Evolutionary conservation across 2,797 vertebrate genomes (phyloP).

Genomic region (Chelidonichthys spinosus): DNA sequence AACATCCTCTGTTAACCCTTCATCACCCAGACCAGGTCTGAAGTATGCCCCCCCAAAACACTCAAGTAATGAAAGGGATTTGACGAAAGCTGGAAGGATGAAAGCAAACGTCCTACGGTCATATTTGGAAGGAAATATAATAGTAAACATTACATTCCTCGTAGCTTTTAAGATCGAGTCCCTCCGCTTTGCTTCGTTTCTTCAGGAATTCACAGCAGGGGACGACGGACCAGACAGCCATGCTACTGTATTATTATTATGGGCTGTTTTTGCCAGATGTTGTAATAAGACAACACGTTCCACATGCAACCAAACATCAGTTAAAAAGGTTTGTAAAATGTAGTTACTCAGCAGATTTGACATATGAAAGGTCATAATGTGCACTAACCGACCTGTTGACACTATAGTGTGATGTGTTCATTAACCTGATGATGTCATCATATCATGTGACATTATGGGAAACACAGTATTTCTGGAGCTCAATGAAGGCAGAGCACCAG

Average conservation of each 20-base stretch:
- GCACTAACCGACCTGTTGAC: too few relatives aligned
- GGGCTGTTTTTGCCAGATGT: background rate
- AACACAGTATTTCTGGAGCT: too few relatives aligned
- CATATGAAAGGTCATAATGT: too few relatives aligned
- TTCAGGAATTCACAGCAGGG: conserved; percentile 63
- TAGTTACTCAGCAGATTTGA: background rate
- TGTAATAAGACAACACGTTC: background rate
- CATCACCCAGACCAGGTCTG: conserved; percentile 44
- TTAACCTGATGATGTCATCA: too few relatives aligned
- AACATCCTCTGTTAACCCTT: conserved; percentile 68
- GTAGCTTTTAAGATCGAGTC: conserved; percentile 58
- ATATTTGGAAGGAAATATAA: conserved; percentile 65
- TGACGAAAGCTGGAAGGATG: conserved; percentile 58
- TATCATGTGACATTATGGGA: too few relatives aligned
- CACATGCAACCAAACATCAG: background rate
- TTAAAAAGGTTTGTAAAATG: background rate
- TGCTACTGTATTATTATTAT: background rate
- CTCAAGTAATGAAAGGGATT: conserved; percentile 80
- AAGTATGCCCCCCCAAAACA: conserved; percentile 57
- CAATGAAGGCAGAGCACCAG: too few relatives aligned
- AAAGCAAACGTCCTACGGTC: conserved; percentile 61
- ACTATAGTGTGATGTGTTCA: too few relatives aligned
- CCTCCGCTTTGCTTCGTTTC: conserved; percentile 65
- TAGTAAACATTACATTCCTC: conserved; percentile 57
- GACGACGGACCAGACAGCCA: conserved; percentile 28